Percentiles rank a stretch among this genome's conserved stretches.
Conservation (phyloP, 2,888 invertebrate genomes). For the Ariolimax columbianus region DNA sequence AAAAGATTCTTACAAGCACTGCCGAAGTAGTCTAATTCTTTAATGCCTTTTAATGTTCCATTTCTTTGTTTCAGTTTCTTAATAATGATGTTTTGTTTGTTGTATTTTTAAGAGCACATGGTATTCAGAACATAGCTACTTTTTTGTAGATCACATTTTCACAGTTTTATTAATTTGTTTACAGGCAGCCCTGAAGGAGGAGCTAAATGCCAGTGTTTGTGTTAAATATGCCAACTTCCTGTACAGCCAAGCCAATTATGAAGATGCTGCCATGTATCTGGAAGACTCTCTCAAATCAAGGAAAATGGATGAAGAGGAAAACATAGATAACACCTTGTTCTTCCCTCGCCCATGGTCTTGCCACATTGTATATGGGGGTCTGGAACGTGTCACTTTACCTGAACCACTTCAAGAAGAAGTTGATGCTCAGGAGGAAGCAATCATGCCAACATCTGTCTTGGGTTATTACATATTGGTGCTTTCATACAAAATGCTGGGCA, state of each 20-base stretch:
- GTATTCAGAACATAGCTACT: too few species aligned
- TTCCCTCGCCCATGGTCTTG: conserved; percentile 52
- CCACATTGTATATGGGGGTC: conserved; percentile 70
- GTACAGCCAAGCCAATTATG: conserved; percentile 74
- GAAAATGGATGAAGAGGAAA: conserved; percentile 35
- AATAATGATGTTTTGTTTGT: too few species aligned
- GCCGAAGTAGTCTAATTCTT: too few species aligned
- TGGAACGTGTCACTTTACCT: conserved; percentile 77
- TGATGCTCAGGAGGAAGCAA: conserved; percentile 75
- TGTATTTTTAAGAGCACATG: too few species aligned
- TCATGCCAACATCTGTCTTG: conserved; percentile 71
- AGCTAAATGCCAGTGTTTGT: conserved; percentile 69
- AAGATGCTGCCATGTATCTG: conserved; percentile 71
- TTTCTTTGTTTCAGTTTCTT: too few species aligned
- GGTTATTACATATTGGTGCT: conserved; percentile 75
- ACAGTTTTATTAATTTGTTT: conserved; percentile 2
- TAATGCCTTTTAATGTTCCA: too few species aligned
- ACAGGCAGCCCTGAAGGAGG: conserved; percentile 72
- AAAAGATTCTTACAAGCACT: too few species aligned
- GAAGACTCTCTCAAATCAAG: conserved; percentile 66
- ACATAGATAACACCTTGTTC: conserved; percentile 43
- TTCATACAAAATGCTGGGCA: conserved; percentile 70
- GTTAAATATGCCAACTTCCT: conserved; percentile 77
- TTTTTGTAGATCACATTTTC: too few species aligned
- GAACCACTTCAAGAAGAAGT: conserved; percentile 76